Percentiles rank a stretch among this genome's conserved stretches.
phyloP scores from a whole-genome alignment of 1,140 invertebrate genomes.

The Sitodiplosis mosellana region DNA sequence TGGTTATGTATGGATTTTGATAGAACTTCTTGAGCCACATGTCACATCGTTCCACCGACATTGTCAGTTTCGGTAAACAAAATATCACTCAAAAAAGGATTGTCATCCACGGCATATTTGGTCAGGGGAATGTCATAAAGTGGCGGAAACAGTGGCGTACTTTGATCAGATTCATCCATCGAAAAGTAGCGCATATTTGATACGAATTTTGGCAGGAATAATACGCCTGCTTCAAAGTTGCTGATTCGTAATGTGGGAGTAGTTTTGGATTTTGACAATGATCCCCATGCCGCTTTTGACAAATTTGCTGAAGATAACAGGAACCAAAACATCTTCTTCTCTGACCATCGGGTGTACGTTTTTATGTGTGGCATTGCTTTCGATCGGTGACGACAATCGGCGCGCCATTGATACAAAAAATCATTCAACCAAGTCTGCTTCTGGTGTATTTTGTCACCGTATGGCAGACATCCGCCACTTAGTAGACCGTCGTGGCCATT shows the following conservation, averaged over 20 bases:
- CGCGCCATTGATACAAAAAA: constrained; percentile 49
- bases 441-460: constrained; percentile 52
- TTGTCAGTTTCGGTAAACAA: no score
- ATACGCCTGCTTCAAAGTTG: constrained; percentile 81
- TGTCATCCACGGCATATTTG: no score
- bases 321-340: constrained; percentile 56
- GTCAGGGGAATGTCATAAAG: no score
- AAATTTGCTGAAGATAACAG: constrained; percentile 82
- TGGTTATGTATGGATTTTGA: no score
- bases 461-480: constrained; percentile 80
- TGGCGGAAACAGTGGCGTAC: no score
- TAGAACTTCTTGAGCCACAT: no score
- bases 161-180: no score
- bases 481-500: constrained; percentile 64
- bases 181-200: no score
- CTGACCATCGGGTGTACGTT: constrained; percentile 56
- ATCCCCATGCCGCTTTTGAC: constrained; percentile 91
- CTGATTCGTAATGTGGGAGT: constrained; percentile 46
- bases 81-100: no score
- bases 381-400: constrained; percentile 40
- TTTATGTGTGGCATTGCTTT: constrained; percentile 89
- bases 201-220: constrained; percentile 72
- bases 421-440: constrained; percentile 71
- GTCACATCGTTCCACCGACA: no score
- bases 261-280: constrained; percentile 39